A percentile compares a stretch with the other conserved stretches of the same genome.
Conservation (phyloP, 1,140 invertebrate species). For the Sitobion miscanthi region DNA sequence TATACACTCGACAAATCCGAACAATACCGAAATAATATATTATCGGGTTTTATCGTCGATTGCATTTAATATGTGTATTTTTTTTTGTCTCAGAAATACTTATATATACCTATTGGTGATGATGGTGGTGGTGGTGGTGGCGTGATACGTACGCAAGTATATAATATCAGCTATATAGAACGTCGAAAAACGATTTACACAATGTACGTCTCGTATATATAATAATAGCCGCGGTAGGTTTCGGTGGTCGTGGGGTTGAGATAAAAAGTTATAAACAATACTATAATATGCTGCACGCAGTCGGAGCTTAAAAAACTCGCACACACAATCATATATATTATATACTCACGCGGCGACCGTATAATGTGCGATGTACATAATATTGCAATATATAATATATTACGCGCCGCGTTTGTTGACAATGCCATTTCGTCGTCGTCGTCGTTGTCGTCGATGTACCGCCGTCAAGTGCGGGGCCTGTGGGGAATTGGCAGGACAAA, state of each 20-base stretch:
- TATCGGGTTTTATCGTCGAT: background rate
- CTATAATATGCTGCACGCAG: background rate
- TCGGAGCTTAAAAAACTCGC: background rate
- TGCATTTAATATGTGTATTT: background rate
- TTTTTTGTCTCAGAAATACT: background rate
- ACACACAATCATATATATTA: background rate
- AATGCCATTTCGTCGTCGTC: constrained; percentile 9
- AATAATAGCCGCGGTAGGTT: background rate
- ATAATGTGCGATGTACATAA: background rate
- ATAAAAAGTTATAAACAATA: constrained; percentile 34
- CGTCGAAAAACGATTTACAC: background rate
- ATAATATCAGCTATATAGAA: background rate
- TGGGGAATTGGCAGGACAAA: constrained; percentile 22
- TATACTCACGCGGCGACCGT: background rate
- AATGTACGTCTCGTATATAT: background rate
- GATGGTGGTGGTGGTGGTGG: background rate
- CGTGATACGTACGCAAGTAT: background rate
- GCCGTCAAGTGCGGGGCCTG: background rate
- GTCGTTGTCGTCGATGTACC: background rate
- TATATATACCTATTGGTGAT: background rate
- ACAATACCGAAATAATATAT: background rate
- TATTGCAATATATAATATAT: constrained; percentile 19
- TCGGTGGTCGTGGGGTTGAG: background rate
- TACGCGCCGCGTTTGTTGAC: background rate
- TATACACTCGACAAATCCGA: background rate